Conservation (phyloP, 2,888 invertebrate species). For the Phasia obesa region DNA sequence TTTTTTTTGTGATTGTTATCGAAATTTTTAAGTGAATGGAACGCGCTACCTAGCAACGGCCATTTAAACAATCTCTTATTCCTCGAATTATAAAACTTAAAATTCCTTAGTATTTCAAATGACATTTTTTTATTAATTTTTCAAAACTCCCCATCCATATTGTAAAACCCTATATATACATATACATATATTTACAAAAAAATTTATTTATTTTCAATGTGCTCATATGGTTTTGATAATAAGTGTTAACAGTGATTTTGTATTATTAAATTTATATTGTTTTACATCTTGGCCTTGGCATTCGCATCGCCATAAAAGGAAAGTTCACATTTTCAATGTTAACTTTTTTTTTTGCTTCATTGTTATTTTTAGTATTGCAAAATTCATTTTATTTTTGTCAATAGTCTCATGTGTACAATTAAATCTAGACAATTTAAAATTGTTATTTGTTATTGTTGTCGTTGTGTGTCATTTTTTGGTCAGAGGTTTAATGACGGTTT, state of each 20-base stretch:
- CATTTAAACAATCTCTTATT: no score
- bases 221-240: background rate
- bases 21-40: no score
- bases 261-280: slow-evolving; percentile 5
- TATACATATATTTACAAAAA: no score
- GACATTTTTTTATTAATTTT: no score
- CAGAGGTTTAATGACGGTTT: slow-evolving; percentile 28
- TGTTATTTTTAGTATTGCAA: slow-evolving; percentile 15
- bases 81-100: no score
- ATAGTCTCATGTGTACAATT: slow-evolving; percentile 25
- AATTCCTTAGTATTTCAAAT: no score
- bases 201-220: background rate
- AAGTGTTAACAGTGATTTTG: background rate
- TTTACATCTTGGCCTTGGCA: slow-evolving; percentile 60
- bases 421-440: slow-evolving; percentile 17
- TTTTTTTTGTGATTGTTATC: no score
- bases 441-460: slow-evolving; percentile 26
- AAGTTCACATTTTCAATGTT: slow-evolving; percentile 67
- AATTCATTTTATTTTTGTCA: slow-evolving; percentile 20
- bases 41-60: no score
- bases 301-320: slow-evolving; percentile 65
- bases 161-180: no score
- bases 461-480: slow-evolving; percentile 18
- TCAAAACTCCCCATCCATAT: no score
- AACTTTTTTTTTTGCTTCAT: slow-evolving; percentile 26